A percentile compares a stretch with the other conserved stretches of the same genome.
Evolutionary conservation across 2,888 invertebrate species (phyloP).

Genomic region (Epinotia brunnichana): DNA sequence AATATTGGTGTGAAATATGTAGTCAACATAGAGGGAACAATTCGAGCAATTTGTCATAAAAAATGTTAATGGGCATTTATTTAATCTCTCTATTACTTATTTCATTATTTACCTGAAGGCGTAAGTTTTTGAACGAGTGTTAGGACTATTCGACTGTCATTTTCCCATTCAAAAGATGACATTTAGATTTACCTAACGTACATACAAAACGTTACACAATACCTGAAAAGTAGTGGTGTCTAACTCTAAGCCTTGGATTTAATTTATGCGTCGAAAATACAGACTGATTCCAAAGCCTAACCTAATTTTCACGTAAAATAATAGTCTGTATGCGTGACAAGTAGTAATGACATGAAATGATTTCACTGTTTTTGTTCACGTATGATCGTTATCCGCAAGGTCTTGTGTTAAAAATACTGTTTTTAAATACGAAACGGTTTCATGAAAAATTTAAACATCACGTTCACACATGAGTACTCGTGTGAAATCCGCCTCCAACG

Average conservation of each 20-base stretch:
- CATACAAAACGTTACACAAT: too few species aligned
- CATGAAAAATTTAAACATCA: conserved; percentile 1
- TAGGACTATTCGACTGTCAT: too few species aligned
- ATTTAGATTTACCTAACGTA: too few species aligned
- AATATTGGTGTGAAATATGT: neutral
- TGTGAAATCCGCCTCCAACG: conserved; percentile 8
- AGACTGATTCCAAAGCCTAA: neutral
- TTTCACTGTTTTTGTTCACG: conserved; percentile 24
- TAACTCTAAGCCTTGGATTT: too few species aligned
- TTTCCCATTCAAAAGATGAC: too few species aligned
- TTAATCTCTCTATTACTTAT: too few species aligned
- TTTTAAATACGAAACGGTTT: conserved; percentile 3
- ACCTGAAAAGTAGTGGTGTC: too few species aligned
- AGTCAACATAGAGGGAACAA: neutral
- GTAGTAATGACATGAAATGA: conserved; percentile 25
- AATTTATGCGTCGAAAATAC: neutral
- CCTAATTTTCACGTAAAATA: conserved; percentile 20
- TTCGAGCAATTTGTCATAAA: neutral
- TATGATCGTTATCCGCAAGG: conserved; percentile 19
- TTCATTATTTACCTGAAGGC: too few species aligned
- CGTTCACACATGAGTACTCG: conserved; percentile 6
- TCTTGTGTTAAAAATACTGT: neutral
- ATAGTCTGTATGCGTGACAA: conserved; percentile 29
- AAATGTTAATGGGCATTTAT: too few species aligned
- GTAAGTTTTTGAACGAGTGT: too few species aligned